These are phyloP conservation scores for Sacculina carcini DNA, from an alignment of 2,888 invertebrate genomes.

Conservation along the genomic window DNA sequence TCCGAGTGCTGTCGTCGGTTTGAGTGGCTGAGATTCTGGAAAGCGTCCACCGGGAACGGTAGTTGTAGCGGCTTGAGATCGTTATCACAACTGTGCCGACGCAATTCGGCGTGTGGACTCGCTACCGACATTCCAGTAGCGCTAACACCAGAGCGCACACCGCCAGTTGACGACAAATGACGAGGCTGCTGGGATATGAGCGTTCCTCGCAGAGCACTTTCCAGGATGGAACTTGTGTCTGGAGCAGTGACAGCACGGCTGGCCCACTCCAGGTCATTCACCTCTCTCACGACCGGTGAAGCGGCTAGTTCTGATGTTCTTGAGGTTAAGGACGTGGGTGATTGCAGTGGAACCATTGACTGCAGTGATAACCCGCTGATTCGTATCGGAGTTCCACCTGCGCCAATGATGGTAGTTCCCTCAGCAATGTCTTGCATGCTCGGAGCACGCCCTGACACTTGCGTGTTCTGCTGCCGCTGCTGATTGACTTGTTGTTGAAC, in stretches of 20 bases:
- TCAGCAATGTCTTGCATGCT: too few relatives aligned
- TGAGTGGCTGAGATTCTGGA: background rate
- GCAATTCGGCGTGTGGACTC: slow-evolving; percentile 7
- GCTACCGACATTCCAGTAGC: slow-evolving; percentile 6
- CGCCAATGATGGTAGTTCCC: background rate
- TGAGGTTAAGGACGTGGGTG: too few relatives aligned
- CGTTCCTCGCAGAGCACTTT: slow-evolving; percentile 12
- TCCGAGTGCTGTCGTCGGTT: too few relatives aligned
- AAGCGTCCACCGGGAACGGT: background rate
- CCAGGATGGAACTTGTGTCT: slow-evolving; percentile 12
- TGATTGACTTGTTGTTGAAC: too few relatives aligned
- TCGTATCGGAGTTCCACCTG: background rate
- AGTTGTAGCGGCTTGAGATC: background rate
- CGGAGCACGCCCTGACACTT: too few relatives aligned
- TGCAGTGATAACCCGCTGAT: background rate
- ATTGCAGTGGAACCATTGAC: too few relatives aligned
- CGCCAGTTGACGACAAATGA: background rate
- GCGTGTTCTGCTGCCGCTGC: too few relatives aligned
- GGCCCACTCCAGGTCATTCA: slow-evolving; percentile 13
- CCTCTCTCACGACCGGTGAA: too few relatives aligned
- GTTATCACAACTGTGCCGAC: slow-evolving; percentile 10
- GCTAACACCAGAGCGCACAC: slow-evolving; percentile 4
- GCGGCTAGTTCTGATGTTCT: too few relatives aligned
- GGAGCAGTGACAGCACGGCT: slow-evolving; percentile 6
- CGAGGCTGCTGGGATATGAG: slow-evolving; percentile 8